Percentiles rank a stretch among this genome's conserved stretches.
Evolutionary conservation across 2,888 invertebrate genomes (phyloP).

Genomic region (Drosophila leonis): DNA sequence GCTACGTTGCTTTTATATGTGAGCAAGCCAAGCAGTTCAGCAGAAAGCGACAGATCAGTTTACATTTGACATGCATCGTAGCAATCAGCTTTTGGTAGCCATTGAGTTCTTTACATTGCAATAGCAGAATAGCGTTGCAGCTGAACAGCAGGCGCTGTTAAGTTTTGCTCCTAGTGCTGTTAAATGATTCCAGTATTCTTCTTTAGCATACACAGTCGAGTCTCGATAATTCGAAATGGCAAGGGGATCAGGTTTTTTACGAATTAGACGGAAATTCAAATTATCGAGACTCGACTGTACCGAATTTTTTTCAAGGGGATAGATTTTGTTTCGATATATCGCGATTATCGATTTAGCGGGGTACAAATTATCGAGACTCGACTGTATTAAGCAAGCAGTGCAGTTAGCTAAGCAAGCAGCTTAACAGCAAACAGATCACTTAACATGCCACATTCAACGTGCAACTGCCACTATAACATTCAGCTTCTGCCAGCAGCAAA

Average conservation of each 20-base stretch:
- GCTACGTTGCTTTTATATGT: neutral
- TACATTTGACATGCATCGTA: neutral
- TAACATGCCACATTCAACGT: neutral
- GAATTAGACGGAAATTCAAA: no score
- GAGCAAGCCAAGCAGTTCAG: neutral
- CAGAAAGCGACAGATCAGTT: neutral
- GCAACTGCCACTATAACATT: conserved; percentile 7
- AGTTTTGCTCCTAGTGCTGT: no score
- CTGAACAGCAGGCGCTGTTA: neutral
- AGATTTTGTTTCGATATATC: no score
- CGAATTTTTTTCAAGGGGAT: no score
- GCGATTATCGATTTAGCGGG: no score
- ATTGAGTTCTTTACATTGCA: neutral
- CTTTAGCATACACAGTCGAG: no score
- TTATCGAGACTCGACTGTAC: no score
- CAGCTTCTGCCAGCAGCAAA: conserved; percentile 41
- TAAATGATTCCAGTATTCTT: neutral
- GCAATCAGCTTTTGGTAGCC: neutral
- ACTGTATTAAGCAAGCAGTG: no score
- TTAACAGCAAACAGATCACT: neutral
- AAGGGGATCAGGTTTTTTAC: no score
- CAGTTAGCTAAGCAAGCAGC: no score
- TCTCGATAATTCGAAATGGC: no score
- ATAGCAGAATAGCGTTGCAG: neutral
- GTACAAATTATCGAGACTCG: no score